Evolutionary conservation across 2,888 invertebrate species (phyloP), one percentile per base, ranked within the genome.

Genomic region (Spatulosminthurus flaviceps): DNA sequence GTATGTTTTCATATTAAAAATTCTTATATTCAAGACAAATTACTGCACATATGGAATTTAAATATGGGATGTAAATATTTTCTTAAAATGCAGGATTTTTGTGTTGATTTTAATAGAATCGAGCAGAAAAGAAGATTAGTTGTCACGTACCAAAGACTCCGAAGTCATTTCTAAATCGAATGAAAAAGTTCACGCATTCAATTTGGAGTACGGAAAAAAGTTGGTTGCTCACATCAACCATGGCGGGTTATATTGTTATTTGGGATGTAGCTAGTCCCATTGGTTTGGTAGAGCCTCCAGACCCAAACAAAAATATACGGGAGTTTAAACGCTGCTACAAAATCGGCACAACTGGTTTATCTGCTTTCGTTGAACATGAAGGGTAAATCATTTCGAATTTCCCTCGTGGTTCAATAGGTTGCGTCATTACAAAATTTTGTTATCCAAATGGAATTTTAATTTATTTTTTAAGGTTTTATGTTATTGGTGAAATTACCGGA

Each of bases 401-500:
- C 7, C 41, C 13, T 7, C 13, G n/a, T n/a, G n/a, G n/a, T n/a
- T n/a, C n/a, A n/a, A n/a, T n/a, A n/a, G n/a, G n/a, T n/a, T n/a
- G n/a, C n/a, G n/a, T n/a, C n/a, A n/a, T n/a, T n/a, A n/a, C n/a
- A n/a, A n/a, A n/a, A n/a, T n/a, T n/a, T n/a, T n/a, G n/a, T n/a
- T n/a, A n/a, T n/a, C n/a, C n/a, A n/a, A n/a, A n/a, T 41, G 41
- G 7, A 41, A 41, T 41, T 41, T 7, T 41, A 13, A 41, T 9
- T 41, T 41, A 41, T 41, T 7, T 9, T 41, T 13, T 41, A 22
- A 81, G 81, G 19, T 75, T 42, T 5, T 79, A 74, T 11, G 83
- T 85, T 1, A 77, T 82, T 28, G 85, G 85, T 26, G 85, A 85
- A 71, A 83, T 82, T 22, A 79, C 51, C 24, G 85, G 85, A 29